phyloP scores from a whole-genome alignment of 2,888 invertebrate genomes.

The Hedya salicella region DNA sequence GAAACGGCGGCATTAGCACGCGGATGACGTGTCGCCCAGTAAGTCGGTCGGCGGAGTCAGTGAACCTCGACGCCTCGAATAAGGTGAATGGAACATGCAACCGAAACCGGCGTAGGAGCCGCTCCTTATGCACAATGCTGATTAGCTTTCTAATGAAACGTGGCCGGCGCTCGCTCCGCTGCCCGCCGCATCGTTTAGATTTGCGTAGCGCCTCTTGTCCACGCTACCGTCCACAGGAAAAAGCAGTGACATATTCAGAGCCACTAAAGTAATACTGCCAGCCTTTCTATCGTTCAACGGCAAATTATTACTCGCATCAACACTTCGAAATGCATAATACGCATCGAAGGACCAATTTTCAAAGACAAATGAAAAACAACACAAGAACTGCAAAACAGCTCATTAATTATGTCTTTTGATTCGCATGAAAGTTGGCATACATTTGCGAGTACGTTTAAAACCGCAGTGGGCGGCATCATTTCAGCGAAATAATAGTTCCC shows the following conservation, averaged over 20 bases:
- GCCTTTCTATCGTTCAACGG: not conserved
- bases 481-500: constrained; percentile 30
- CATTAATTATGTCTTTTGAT: not conserved
- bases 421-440: constrained; percentile 34
- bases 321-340: not conserved
- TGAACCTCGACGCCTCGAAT: constrained; percentile 80
- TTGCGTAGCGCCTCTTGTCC: constrained; percentile 10
- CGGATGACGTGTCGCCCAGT: constrained; percentile 77
- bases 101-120: constrained; percentile 71
- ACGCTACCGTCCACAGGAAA: not conserved
- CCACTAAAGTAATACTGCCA: not conserved
- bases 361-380: not conserved
- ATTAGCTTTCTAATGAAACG: constrained; percentile 79
- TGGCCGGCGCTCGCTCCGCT: constrained; percentile 52
- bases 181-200: constrained; percentile 34
- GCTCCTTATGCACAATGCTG: constrained; percentile 69
- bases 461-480: constrained; percentile 22
- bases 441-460: constrained; percentile 4
- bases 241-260: not conserved
- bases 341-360: not conserved
- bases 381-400: not conserved
- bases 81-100: constrained; percentile 84
- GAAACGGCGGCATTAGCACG: constrained; percentile 77
- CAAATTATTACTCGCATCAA: not conserved
- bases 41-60: constrained; percentile 78